Conservation (phyloP, 1,140 invertebrate genomes). For the Caenorhabditis latens region DNA sequence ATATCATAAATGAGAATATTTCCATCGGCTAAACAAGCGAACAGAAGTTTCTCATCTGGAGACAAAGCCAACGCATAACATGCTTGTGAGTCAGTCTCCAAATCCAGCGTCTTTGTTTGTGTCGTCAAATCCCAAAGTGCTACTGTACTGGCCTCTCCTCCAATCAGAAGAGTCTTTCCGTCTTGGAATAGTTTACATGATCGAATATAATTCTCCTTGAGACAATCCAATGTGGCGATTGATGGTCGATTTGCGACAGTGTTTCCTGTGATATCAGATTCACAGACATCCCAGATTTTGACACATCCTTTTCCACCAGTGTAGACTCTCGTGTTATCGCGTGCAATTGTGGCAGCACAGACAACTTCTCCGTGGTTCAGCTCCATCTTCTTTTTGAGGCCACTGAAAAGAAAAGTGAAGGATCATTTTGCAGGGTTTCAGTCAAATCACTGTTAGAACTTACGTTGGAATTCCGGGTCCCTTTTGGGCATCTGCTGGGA, state of each 20-base stretch:
- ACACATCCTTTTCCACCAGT: slow-evolving; percentile 99
- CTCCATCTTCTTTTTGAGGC: slow-evolving; percentile 84
- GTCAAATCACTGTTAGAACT: slow-evolving; percentile 81
- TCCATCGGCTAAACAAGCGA: slow-evolving; percentile 94
- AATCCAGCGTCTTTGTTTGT: slow-evolving; percentile 80
- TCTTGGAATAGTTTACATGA: slow-evolving; percentile 97
- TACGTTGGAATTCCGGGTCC: slow-evolving; percentile 92
- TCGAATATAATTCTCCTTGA: slow-evolving; percentile 95
- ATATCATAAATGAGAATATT: slow-evolving; percentile 96
- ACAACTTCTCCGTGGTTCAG: slow-evolving; percentile 94
- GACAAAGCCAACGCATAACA: slow-evolving; percentile 97
- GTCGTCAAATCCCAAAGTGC: slow-evolving; percentile 90
- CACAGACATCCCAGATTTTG: slow-evolving; percentile 80
- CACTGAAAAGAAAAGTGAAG: slow-evolving; percentile 62
- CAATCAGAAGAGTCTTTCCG: slow-evolving; percentile 93
- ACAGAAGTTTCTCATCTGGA: slow-evolving; percentile 95
- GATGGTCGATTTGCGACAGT: slow-evolving; percentile 84
- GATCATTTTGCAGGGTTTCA: neutral
- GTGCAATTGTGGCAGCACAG: slow-evolving; percentile 88
- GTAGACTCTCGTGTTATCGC: slow-evolving; percentile 92
- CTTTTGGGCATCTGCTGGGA: slow-evolving; percentile 92
- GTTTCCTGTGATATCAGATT: neutral
- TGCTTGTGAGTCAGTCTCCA: slow-evolving; percentile 94
- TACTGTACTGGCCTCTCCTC: slow-evolving; percentile 93
- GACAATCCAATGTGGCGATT: slow-evolving; percentile 91